phyloP scores from a whole-genome alignment of 2,888 invertebrate genomes.

The Chloroclystis v-ata region DNA sequence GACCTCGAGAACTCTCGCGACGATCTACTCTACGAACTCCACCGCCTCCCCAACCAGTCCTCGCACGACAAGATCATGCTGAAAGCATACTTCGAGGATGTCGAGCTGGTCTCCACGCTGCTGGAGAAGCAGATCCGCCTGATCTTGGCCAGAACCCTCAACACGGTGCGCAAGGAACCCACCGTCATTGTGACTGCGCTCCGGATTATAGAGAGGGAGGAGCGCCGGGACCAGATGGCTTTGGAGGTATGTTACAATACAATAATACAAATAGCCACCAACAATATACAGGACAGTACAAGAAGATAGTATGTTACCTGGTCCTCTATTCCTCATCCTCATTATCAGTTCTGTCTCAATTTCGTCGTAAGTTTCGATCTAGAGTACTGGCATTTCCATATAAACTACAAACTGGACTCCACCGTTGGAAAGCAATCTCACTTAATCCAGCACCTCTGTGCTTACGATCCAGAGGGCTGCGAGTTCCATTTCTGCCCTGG shows the following conservation, averaged over 20 bases:
- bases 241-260: conserved; percentile 75
- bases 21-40: conserved; percentile 95
- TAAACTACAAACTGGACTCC: no score
- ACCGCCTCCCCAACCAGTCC: conserved; percentile 94
- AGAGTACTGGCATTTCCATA: no score
- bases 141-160: conserved; percentile 92
- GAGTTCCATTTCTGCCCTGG: no score
- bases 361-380: no score
- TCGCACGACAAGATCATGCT: conserved; percentile 94
- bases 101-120: conserved; percentile 91
- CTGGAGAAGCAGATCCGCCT: conserved; percentile 95
- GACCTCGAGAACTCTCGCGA: conserved; percentile 98
- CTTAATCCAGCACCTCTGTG: no score
- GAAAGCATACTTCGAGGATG: conserved; percentile 97
- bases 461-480: no score
- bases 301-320: no score
- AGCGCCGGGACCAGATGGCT: conserved; percentile 94
- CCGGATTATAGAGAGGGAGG: conserved; percentile 97
- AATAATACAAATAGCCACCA: neutral
- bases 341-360: no score
- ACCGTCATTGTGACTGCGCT: conserved; percentile 97
- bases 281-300: neutral
- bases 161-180: conserved; percentile 95
- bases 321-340: no score
- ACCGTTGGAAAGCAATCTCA: no score